Percentiles rank a stretch among this genome's conserved stretches.
Evolutionary conservation across 2,888 invertebrate species (phyloP).

Genomic region (Rhamphomyia laevipes): DNA sequence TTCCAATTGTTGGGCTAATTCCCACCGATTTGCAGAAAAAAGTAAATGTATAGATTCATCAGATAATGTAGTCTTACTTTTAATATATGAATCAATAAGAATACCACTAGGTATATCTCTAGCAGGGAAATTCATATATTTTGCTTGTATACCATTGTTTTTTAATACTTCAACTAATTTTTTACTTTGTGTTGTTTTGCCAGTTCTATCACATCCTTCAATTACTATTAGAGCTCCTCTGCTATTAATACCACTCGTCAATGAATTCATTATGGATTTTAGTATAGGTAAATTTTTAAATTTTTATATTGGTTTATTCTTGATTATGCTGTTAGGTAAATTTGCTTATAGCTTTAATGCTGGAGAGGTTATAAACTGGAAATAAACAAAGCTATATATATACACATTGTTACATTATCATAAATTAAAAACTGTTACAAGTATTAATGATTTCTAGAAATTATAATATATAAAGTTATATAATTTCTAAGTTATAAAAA

Average conservation of each 20-base stretch:
- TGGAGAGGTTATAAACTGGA: too few species aligned
- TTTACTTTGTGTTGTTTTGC: slow-evolving; percentile 87
- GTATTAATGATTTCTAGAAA: too few species aligned
- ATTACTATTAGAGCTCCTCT: slow-evolving; percentile 83
- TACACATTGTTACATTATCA: too few species aligned
- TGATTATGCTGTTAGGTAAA: too few species aligned
- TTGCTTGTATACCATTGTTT: slow-evolving; percentile 39
- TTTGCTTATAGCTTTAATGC: too few species aligned
- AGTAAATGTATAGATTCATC: slow-evolving; percentile 82
- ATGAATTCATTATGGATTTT: not conserved
- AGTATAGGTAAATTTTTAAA: too few species aligned
- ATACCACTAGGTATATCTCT: slow-evolving; percentile 68
- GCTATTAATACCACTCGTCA: slow-evolving; percentile 33
- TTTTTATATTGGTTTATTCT: too few species aligned
- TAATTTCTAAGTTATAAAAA: too few species aligned
- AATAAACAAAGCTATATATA: too few species aligned
- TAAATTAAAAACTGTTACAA: too few species aligned
- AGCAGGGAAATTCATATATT: slow-evolving; percentile 53
- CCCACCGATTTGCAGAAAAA: slow-evolving; percentile 95
- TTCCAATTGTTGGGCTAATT: slow-evolving; percentile 56
- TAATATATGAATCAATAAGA: slow-evolving; percentile 69
- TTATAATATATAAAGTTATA: too few species aligned
- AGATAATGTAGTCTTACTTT: slow-evolving; percentile 51
- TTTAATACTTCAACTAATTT: slow-evolving; percentile 49
- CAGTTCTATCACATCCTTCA: slow-evolving; percentile 89